phyloP scores from a whole-genome alignment of 2,797 vertebrate species.

The Chaetophractus vellerosus region DNA sequence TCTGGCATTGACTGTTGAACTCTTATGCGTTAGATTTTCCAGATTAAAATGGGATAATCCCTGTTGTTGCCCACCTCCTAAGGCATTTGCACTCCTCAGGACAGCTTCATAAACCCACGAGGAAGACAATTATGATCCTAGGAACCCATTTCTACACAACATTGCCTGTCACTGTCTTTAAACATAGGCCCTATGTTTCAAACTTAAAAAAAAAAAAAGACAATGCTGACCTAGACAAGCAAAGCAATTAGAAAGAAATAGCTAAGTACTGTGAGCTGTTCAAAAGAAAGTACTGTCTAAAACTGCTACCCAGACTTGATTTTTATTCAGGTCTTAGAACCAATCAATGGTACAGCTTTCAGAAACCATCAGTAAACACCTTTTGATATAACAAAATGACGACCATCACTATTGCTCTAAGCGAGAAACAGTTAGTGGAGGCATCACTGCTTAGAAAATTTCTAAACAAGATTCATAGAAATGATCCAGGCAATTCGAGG shows the following conservation, averaged over 20 bases:
- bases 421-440: background rate
- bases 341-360: background rate
- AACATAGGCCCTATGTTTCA: conserved; percentile 24
- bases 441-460: conserved; percentile 13
- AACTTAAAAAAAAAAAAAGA: background rate
- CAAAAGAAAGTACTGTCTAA: background rate
- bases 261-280: conserved; percentile 5
- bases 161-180: background rate
- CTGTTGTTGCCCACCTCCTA: background rate
- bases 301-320: conserved; percentile 16
- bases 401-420: background rate
- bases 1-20: background rate
- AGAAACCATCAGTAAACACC: background rate
- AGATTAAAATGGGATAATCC: background rate
- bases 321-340: conserved; percentile 27
- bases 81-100: background rate
- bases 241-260: conserved; percentile 21
- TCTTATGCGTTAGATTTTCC: background rate
- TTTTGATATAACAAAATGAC: background rate
- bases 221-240: background rate
- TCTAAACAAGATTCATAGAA: background rate
- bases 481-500: background rate
- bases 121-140: background rate
- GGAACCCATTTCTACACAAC: background rate
- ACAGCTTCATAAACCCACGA: background rate